phyloP scores from a whole-genome alignment of 2,888 invertebrate genomes.

The Tetranychus piercei region DNA sequence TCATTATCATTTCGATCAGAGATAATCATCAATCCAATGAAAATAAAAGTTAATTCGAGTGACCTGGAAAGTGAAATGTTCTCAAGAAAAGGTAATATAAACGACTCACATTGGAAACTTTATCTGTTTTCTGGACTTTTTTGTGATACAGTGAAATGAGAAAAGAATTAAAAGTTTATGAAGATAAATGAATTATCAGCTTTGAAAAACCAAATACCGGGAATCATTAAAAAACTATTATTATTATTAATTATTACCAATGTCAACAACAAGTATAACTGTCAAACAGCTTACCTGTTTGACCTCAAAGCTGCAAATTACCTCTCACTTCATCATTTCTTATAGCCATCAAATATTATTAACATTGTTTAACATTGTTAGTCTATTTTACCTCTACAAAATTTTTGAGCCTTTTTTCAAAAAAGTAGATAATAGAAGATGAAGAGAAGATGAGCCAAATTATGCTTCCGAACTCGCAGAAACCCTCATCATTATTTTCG shows the following conservation, averaged over 20 bases:
- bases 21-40: not conserved
- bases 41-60: not conserved
- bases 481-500: not conserved
- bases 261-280: not conserved
- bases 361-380: not conserved
- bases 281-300: not conserved
- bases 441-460: not conserved
- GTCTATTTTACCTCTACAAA: too few species aligned
- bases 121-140: not conserved
- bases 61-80: not conserved
- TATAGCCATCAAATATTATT: not conserved
- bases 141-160: not conserved
- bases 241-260: slow-evolving; percentile 1
- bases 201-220: not conserved
- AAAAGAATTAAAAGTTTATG: not conserved
- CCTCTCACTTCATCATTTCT: not conserved
- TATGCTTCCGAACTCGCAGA: not conserved
- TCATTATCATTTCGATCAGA: not conserved
- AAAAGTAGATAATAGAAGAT: not conserved
- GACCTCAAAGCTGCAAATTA: not conserved
- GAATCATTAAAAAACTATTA: not conserved
- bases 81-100: not conserved
- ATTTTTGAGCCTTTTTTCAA: not conserved
- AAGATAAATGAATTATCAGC: not conserved
- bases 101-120: not conserved